Evolutionary conservation across 1,140 invertebrate genomes (phyloP).

Genomic region (Heliconius congener): DNA sequence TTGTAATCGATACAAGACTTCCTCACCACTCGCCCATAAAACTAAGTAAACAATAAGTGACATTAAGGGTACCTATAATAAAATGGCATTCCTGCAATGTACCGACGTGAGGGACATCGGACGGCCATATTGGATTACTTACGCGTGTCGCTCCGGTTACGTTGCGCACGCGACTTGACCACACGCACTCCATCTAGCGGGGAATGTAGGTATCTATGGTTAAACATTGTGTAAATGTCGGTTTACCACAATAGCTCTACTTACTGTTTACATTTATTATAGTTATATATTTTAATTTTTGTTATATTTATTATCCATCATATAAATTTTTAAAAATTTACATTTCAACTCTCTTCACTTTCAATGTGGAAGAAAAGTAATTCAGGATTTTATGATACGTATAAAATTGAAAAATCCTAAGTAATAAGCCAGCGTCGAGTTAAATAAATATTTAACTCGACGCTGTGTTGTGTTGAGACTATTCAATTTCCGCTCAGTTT

Average conservation of each 20-base stretch:
- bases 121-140: constrained; percentile 78
- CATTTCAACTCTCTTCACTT: too few species aligned
- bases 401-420: too few species aligned
- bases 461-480: too few species aligned
- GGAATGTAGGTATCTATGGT: constrained; percentile 52
- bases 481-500: too few species aligned
- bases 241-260: constrained; percentile 31
- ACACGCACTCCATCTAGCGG: constrained; percentile 75
- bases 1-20: constrained; percentile 56
- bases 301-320: not conserved
- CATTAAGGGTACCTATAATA: constrained; percentile 69
- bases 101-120: constrained; percentile 69
- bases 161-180: constrained; percentile 77
- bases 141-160: constrained; percentile 77
- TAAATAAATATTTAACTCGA: too few species aligned
- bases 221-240: constrained; percentile 44
- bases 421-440: too few species aligned
- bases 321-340: too few species aligned
- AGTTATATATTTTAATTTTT: not conserved
- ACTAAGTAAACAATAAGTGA: constrained; percentile 76
- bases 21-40: constrained; percentile 54
- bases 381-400: too few species aligned
- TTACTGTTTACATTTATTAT: constrained; percentile 2
- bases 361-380: too few species aligned
- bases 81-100: constrained; percentile 77